phyloP scores from a whole-genome alignment of 2,797 vertebrate species.

The Pseudochirops cupreus region DNA sequence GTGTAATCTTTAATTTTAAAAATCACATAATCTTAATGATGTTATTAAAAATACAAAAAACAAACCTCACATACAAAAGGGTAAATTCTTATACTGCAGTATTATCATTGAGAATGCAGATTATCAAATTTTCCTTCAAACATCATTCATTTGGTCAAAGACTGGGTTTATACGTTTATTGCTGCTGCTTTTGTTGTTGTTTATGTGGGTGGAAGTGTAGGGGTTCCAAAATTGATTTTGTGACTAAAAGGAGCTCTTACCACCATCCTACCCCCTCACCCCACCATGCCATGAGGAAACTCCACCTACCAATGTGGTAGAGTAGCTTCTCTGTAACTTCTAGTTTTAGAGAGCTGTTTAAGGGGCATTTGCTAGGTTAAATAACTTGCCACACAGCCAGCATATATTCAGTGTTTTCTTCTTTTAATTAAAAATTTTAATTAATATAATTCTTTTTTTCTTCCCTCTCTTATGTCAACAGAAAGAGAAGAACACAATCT shows the following conservation, averaged over 20 bases:
- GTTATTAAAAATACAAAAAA: neutral
- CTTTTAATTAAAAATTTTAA: too few relatives aligned
- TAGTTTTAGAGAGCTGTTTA: neutral
- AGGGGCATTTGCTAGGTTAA: neutral
- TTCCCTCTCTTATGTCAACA: neutral
- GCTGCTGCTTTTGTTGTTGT: neutral
- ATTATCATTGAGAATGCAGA: neutral
- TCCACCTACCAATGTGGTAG: neutral
- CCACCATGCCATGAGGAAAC: neutral
- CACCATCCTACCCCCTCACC: fast-evolving
- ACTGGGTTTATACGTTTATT: neutral
- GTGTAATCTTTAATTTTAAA: neutral
- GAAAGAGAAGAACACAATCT: neutral
- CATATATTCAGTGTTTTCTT: neutral
- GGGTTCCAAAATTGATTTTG: neutral
- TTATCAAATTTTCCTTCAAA: neutral
- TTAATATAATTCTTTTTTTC: neutral
- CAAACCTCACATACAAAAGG: neutral
- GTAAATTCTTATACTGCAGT: neutral
- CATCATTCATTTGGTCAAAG: neutral
- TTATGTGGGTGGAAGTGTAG: neutral
- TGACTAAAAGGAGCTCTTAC: neutral
- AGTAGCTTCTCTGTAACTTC: neutral
- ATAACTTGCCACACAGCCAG: neutral
- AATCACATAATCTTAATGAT: neutral